phyloP scores from a whole-genome alignment of 2,113 vertebrate genomes.

The Rhabdomys dilectus region DNA sequence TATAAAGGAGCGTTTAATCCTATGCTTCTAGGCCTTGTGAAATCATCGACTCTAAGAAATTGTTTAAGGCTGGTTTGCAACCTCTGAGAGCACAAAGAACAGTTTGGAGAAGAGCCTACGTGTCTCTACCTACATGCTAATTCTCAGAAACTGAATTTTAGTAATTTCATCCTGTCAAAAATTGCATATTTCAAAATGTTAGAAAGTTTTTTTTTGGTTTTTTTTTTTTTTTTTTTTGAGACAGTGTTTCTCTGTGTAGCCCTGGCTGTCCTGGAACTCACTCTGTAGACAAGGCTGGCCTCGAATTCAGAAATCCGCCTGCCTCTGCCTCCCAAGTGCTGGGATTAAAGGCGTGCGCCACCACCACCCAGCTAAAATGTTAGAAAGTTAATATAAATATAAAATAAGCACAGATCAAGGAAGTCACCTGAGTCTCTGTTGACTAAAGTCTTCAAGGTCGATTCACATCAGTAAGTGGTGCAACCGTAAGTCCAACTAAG shows the following conservation, averaged over 20 bases:
- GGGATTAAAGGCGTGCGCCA: no score
- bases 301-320: no score
- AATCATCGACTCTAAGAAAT: conserved; percentile 34
- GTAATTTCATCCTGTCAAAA: conserved; percentile 43
- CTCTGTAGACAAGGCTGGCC: no score
- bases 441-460: background rate
- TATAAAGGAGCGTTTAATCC: conserved; percentile 71
- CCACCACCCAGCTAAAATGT: no score
- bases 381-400: background rate
- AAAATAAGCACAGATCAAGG: background rate
- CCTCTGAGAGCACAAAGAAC: background rate
- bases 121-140: background rate
- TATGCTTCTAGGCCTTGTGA: conserved; percentile 30
- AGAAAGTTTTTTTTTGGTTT: no score
- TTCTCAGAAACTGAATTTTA: conserved; percentile 47
- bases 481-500: background rate
- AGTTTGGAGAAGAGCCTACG: conserved; percentile 39
- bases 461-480: background rate
- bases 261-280: no score
- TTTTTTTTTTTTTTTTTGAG: no score
- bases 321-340: no score
- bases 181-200: background rate
- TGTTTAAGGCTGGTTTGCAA: background rate
- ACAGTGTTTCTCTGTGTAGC: no score
- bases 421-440: conserved; percentile 18